Evolutionary conservation across 1,140 invertebrate species (phyloP).

Genomic region (Cheumatopsyche charites): DNA sequence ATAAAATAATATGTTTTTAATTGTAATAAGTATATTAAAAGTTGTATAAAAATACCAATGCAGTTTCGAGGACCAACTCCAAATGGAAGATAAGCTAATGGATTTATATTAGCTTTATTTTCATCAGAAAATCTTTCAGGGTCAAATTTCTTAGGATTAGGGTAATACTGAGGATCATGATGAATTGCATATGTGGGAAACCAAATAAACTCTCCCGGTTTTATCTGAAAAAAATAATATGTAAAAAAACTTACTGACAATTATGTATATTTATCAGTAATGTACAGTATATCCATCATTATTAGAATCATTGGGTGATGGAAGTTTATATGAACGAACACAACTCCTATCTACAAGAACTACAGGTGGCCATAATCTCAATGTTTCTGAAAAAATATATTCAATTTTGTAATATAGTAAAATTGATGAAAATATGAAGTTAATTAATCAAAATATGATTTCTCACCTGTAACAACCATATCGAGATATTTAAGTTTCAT

Average conservation of each 20-base stretch:
- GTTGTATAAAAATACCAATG: constrained; percentile 51
- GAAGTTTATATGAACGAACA: constrained; percentile 51
- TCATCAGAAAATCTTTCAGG: constrained; percentile 54
- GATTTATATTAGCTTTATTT: constrained; percentile 48
- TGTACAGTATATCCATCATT: constrained; percentile 8
- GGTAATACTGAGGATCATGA: constrained; percentile 60
- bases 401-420: constrained; percentile 51
- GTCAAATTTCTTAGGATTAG: constrained; percentile 62
- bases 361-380: constrained; percentile 64
- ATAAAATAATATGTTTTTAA: not conserved
- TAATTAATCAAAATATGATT: constrained; percentile 50
- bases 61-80: constrained; percentile 56
- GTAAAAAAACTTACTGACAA: too few species aligned
- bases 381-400: constrained; percentile 56
- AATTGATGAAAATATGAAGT: too few species aligned
- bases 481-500: constrained; percentile 47
- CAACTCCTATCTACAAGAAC: constrained; percentile 60
- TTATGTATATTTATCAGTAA: not conserved
- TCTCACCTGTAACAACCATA: constrained; percentile 48
- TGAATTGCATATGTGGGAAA: constrained; percentile 50
- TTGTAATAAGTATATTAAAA: too few species aligned
- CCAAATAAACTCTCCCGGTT: constrained; percentile 46
- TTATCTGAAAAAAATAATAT: constrained; percentile 32
- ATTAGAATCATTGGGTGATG: constrained; percentile 47
- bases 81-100: constrained; percentile 52